Evolutionary conservation across 2,113 vertebrate species (phyloP).

Genomic region (Noctilio leporinus): DNA sequence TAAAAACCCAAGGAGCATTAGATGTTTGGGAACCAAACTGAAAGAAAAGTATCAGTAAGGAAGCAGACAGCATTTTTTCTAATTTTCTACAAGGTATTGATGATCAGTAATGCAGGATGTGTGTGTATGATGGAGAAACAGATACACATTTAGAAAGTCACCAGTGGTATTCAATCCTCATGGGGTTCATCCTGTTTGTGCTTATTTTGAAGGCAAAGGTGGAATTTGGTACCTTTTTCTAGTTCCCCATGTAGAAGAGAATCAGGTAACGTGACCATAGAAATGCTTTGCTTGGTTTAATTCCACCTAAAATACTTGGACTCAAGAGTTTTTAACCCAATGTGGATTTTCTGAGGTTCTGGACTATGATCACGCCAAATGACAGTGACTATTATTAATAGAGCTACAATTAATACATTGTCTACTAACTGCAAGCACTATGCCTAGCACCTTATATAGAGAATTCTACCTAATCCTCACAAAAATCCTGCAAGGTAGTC

Average conservation of each 20-base stretch:
- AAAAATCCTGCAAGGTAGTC: not conserved
- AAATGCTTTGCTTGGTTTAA: not conserved
- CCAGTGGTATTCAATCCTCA: not conserved
- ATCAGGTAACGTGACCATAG: not conserved
- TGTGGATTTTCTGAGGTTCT: constrained; percentile 1
- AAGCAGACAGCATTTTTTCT: not conserved
- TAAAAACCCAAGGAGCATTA: not conserved
- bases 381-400: not conserved
- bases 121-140: not conserved
- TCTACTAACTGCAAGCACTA: not conserved
- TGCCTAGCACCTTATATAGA: not conserved
- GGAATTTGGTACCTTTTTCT: not conserved
- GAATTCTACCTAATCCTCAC: not conserved
- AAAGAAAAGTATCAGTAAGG: not conserved
- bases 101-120: not conserved
- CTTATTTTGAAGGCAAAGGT: not conserved
- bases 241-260: not conserved
- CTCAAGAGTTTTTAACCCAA: not conserved
- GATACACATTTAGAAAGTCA: not conserved
- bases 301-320: not conserved
- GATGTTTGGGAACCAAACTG: not conserved
- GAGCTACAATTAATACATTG: not conserved
- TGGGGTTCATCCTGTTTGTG: not conserved
- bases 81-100: not conserved
- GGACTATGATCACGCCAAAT: not conserved